These are phyloP conservation scores for Diaprepes abbreviatus DNA, from an alignment of 2,888 invertebrate genomes.

Conservation along the genomic window DNA sequence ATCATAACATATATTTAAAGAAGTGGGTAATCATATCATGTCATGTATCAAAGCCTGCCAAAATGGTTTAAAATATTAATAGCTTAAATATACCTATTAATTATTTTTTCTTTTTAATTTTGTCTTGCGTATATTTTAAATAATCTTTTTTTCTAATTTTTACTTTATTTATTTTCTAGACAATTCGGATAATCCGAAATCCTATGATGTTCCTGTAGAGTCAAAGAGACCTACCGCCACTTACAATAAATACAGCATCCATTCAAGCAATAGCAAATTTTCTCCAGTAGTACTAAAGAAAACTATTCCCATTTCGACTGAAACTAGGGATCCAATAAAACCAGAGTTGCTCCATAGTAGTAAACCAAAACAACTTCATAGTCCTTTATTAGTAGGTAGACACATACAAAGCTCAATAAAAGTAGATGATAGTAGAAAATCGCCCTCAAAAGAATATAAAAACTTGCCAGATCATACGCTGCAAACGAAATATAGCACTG, in stretches of 20 bases:
- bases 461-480: constrained; percentile 49
- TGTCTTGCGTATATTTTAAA: no score
- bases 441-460: constrained; percentile 51
- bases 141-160: not conserved
- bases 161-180: constrained; percentile 33
- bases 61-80: no score
- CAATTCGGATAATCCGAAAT: constrained; percentile 36
- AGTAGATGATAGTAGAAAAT: constrained; percentile 9
- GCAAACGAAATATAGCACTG: constrained; percentile 53
- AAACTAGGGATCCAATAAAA: constrained; percentile 51
- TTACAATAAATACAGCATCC: constrained; percentile 45
- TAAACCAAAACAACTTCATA: constrained; percentile 59
- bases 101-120: no score
- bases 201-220: constrained; percentile 29
- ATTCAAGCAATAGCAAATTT: constrained; percentile 49
- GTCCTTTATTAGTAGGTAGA: constrained; percentile 60
- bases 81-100: no score
- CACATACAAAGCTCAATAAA: constrained; percentile 30
- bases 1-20: no score
- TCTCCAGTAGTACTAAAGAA: constrained; percentile 58
- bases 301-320: constrained; percentile 50
- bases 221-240: constrained; percentile 33
- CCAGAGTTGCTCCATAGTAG: constrained; percentile 9
- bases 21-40: no score
- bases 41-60: no score